Conservation (phyloP, 2,113 vertebrate species). For the Indicator maculatus region DNA sequence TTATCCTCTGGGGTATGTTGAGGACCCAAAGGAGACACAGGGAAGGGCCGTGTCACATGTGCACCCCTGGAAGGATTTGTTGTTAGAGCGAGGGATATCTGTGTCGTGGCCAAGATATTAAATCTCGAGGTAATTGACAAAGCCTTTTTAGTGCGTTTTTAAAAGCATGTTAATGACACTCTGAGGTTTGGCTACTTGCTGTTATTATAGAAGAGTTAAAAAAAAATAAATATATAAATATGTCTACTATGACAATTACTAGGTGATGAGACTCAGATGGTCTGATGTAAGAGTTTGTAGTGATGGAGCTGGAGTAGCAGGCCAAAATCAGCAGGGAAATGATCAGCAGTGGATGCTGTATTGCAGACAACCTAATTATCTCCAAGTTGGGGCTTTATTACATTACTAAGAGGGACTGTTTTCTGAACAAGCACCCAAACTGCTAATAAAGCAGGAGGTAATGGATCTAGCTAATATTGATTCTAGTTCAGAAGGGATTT, state of each 20-base stretch:
- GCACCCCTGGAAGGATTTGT: not conserved
- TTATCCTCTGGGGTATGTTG: not conserved
- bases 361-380: constrained; percentile 56
- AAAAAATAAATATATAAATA: not conserved
- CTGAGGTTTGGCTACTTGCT: constrained; percentile 43
- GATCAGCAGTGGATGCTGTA: constrained; percentile 33
- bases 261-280: constrained; percentile 15
- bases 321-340: constrained; percentile 51
- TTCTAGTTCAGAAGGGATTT: constrained; percentile 40
- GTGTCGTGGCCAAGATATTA: constrained; percentile 24
- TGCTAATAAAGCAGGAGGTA: constrained; percentile 54
- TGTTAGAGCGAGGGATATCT: not conserved
- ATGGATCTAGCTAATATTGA: constrained; percentile 53
- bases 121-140: constrained; percentile 17
- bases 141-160: constrained; percentile 40
- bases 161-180: constrained; percentile 45
- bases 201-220: not conserved
- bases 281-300: not conserved
- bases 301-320: constrained; percentile 38
- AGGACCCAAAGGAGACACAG: not conserved
- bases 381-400: constrained; percentile 58
- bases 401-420: constrained; percentile 55
- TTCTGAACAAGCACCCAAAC: constrained; percentile 55
- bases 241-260: constrained; percentile 17
- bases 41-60: not conserved